Percentiles rank a stretch among this genome's conserved stretches.
Evolutionary conservation across 2,888 invertebrate species (phyloP).

Genomic region (Tigriopus californicus): DNA sequence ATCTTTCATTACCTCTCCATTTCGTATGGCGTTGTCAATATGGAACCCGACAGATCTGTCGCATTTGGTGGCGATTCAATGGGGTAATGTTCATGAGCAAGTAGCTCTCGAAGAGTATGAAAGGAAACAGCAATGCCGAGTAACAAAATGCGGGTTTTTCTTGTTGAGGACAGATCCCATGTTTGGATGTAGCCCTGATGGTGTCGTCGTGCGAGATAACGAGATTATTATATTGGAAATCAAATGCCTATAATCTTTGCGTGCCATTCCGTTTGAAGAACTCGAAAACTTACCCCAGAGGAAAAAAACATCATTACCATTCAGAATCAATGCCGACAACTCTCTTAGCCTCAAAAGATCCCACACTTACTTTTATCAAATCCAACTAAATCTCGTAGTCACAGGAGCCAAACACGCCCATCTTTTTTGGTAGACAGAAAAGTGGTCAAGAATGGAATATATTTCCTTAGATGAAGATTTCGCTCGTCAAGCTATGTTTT

Average conservation of each 20-base stretch:
- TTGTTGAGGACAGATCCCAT: background rate
- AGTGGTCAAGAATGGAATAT: background rate
- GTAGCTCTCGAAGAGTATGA: background rate
- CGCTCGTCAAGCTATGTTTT: background rate
- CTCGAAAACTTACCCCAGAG: background rate
- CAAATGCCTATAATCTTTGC: background rate
- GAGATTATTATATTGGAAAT: background rate
- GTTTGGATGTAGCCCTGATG: background rate
- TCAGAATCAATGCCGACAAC: background rate
- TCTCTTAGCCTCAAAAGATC: background rate
- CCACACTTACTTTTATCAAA: background rate
- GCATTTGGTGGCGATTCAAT: background rate
- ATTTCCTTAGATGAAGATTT: background rate
- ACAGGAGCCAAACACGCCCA: background rate
- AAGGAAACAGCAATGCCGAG: background rate
- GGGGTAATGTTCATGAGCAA: background rate
- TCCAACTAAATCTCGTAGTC: background rate
- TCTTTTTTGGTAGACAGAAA: background rate
- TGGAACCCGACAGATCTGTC: background rate
- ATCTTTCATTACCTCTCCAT: background rate
- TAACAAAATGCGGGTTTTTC: background rate
- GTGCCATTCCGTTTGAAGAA: background rate
- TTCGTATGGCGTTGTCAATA: background rate
- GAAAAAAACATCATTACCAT: background rate
- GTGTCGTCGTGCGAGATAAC: background rate